phyloP scores from a whole-genome alignment of 2,113 vertebrate genomes.

The Xyrauchen texanus region DNA sequence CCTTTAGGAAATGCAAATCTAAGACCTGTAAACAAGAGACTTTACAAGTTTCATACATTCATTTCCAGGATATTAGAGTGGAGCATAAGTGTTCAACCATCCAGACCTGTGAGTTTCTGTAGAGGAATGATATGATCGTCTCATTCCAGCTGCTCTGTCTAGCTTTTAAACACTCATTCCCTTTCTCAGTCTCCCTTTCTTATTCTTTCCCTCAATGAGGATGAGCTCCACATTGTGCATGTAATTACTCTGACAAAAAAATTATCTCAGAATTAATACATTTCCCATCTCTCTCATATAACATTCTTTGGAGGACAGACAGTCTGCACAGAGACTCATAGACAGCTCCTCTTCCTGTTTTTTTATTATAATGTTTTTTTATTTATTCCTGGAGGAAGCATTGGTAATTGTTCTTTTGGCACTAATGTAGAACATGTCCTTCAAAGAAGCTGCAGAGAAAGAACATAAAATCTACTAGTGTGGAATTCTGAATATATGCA shows the following conservation, averaged over 20 bases:
- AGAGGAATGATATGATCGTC: conserved; percentile 43
- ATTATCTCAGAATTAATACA: conserved; percentile 32
- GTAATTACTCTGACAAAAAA: conserved; percentile 7
- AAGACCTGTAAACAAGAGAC: conserved; percentile 30
- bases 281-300: neutral
- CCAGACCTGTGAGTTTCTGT: conserved; percentile 40
- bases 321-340: conserved; percentile 8
- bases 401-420: neutral
- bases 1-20: conserved; percentile 1
- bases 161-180: conserved; percentile 28
- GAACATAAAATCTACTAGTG: conserved; percentile 4
- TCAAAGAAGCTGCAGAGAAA: conserved; percentile 20
- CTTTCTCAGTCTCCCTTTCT: conserved; percentile 15
- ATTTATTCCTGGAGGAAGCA: conserved; percentile 1
- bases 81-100: neutral
- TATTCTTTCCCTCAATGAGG: neutral
- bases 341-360: conserved; percentile 9
- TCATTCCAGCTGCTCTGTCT: conserved; percentile 41
- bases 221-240: neutral
- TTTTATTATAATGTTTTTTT: no score
- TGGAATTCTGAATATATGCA: conserved; percentile 25
- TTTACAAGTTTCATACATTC: neutral
- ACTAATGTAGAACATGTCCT: conserved; percentile 33
- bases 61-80: conserved; percentile 23
- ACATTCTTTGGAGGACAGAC: conserved; percentile 6